Conservation (phyloP, 64 coral and sea anemone genomes). For the Porites lutea region DNA sequence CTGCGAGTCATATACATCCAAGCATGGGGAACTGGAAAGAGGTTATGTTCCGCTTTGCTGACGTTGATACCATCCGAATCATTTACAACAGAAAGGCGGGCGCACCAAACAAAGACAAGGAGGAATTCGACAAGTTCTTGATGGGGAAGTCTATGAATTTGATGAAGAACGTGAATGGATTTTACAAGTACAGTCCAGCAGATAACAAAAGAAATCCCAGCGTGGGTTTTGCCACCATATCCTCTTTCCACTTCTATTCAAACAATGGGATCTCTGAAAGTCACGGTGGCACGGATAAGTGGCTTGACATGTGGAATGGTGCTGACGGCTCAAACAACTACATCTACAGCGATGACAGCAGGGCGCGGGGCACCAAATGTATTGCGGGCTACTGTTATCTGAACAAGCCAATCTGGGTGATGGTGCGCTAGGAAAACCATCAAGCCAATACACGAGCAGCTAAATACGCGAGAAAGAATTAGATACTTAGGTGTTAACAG, state of each 20-base stretch:
- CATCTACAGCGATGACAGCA: constrained; percentile 49
- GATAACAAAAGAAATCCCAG: constrained; percentile 32
- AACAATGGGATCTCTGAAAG: neutral
- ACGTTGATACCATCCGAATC: constrained; percentile 67
- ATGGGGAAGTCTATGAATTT: constrained; percentile 28
- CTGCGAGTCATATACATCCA: constrained; percentile 82
- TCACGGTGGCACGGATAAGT: constrained; percentile 26
- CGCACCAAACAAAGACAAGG: constrained; percentile 23
- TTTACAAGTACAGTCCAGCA: constrained; percentile 69
- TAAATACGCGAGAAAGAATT: too few species aligned
- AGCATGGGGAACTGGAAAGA: constrained; percentile 52
- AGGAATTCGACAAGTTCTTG: constrained; percentile 71
- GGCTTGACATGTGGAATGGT: constrained; percentile 66
- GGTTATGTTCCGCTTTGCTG: constrained; percentile 80
- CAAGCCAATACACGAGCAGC: too few species aligned
- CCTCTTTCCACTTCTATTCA: constrained; percentile 5
- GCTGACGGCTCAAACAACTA: constrained; percentile 47
- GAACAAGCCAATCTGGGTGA: too few species aligned
- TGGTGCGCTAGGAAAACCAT: too few species aligned
- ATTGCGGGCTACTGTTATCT: too few species aligned
- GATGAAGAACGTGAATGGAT: constrained; percentile 26
- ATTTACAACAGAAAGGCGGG: constrained; percentile 63
- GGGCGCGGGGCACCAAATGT: too few species aligned
- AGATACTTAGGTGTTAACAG: too few species aligned
- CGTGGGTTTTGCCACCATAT: constrained; percentile 49